These are phyloP conservation scores for Orcinus orca DNA, from an alignment of 2,113 vertebrate genomes.

Conservation along the genomic window DNA sequence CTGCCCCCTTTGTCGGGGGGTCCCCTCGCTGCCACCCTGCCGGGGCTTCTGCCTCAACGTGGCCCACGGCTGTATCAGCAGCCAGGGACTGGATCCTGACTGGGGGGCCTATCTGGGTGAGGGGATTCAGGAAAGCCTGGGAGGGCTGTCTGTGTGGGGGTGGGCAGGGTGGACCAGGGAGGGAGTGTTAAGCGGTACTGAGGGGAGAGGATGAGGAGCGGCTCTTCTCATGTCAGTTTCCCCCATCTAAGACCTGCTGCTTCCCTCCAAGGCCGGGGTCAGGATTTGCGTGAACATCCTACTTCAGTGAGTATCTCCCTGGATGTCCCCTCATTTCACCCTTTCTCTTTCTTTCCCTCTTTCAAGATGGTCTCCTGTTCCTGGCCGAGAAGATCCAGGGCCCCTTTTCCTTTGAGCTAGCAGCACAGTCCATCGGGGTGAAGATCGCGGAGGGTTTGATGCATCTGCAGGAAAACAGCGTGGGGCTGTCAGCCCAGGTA, in stretches of 20 bases:
- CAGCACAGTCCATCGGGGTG: constrained; percentile 88
- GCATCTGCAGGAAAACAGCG: constrained; percentile 92
- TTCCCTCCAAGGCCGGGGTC: background rate
- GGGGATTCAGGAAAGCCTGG: constrained; percentile 1
- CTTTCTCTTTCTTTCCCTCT: background rate
- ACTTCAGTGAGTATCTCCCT: background rate
- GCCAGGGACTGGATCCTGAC: constrained; percentile 88
- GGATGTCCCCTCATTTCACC: background rate
- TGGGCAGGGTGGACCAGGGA: background rate
- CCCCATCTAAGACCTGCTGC: background rate
- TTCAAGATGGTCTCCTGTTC: constrained; percentile 87
- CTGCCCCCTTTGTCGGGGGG: constrained; percentile 89
- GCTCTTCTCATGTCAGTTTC: background rate
- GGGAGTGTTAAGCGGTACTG: background rate
- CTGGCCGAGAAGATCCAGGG: constrained; percentile 90
- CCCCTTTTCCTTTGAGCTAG: constrained; percentile 91
- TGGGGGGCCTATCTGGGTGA: constrained; percentile 92
- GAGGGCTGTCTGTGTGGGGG: background rate
- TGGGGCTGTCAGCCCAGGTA: constrained; percentile 89
- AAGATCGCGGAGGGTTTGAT: constrained; percentile 92
- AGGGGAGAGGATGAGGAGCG: background rate
- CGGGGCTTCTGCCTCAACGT: constrained; percentile 92
- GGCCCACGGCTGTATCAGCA: constrained; percentile 91
- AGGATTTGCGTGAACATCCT: background rate
- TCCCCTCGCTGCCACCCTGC: constrained; percentile 86